Percentiles rank a stretch among this genome's conserved stretches.
phyloP scores from a whole-genome alignment of 1,140 invertebrate species.

The Micrasema longulum region DNA sequence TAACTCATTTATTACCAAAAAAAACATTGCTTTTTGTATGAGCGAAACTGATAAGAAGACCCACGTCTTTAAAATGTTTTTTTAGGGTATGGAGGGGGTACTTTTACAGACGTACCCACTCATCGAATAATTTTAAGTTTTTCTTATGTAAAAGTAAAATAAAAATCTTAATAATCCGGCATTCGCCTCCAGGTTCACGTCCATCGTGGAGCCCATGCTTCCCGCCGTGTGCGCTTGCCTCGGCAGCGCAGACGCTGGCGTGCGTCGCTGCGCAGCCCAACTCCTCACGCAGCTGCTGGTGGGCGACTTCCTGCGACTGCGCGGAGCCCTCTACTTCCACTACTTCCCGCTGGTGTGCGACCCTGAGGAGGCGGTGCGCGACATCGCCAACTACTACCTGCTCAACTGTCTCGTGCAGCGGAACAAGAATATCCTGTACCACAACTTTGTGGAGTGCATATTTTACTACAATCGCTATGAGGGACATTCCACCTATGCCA shows the following conservation, averaged over 20 bases:
- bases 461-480: conserved; percentile 50
- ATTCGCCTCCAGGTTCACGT: conserved; percentile 41
- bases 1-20: too few relatives aligned
- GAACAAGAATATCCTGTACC: conserved; percentile 43
- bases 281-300: conserved; percentile 50
- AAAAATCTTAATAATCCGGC: too few relatives aligned
- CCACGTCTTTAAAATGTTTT: too few relatives aligned
- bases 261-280: conserved; percentile 48
- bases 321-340: conserved; percentile 47
- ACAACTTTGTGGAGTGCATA: conserved; percentile 50
- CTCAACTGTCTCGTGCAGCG: conserved; percentile 39
- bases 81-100: too few relatives aligned
- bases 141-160: too few relatives aligned
- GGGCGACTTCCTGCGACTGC: conserved; percentile 47
- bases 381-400: conserved; percentile 47
- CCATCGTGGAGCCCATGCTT: conserved; percentile 50
- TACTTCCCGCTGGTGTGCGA: conserved; percentile 50
- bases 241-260: conserved; percentile 28
- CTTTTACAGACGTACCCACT: too few relatives aligned
- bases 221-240: conserved; percentile 46
- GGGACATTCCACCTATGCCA: conserved; percentile 34
- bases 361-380: conserved; percentile 40
- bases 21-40: too few relatives aligned
- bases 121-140: too few relatives aligned
- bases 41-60: too few relatives aligned